Conservation (phyloP, 2,797 vertebrate species). For the Phataginus tricuspis region DNA sequence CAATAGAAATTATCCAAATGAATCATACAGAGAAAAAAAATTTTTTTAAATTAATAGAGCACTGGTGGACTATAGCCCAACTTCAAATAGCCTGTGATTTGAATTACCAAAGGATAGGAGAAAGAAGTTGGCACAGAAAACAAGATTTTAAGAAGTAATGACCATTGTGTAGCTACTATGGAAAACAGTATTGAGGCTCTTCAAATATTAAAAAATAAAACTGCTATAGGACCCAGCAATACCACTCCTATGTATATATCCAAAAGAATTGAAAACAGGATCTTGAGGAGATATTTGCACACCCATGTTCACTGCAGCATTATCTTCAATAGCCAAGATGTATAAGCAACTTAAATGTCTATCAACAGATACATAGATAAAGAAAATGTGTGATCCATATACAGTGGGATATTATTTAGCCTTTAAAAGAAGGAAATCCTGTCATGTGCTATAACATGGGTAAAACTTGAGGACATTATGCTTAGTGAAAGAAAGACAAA, state of each 20-base stretch:
- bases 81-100: not conserved
- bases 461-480: not conserved
- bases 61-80: not conserved
- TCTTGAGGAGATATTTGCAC: not conserved
- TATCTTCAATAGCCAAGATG: not conserved
- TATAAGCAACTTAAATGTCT: not conserved
- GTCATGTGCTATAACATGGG: not conserved
- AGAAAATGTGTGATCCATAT: not conserved
- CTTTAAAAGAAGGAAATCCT: not conserved
- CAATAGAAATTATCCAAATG: not conserved
- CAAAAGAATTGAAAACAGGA: not conserved
- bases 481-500: not conserved
- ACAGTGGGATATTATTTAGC: not conserved
- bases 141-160: constrained; percentile 27
- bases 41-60: not conserved
- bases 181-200: not conserved
- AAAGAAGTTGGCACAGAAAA: not conserved
- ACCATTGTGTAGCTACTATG: not conserved
- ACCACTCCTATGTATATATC: not conserved
- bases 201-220: not conserved
- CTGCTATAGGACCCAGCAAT: not conserved
- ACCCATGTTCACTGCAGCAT: not conserved
- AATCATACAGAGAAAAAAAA: not conserved
- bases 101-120: not conserved
- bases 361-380: not conserved